phyloP scores from a whole-genome alignment of 2,888 invertebrate species.

The Euzophera pinguis region DNA sequence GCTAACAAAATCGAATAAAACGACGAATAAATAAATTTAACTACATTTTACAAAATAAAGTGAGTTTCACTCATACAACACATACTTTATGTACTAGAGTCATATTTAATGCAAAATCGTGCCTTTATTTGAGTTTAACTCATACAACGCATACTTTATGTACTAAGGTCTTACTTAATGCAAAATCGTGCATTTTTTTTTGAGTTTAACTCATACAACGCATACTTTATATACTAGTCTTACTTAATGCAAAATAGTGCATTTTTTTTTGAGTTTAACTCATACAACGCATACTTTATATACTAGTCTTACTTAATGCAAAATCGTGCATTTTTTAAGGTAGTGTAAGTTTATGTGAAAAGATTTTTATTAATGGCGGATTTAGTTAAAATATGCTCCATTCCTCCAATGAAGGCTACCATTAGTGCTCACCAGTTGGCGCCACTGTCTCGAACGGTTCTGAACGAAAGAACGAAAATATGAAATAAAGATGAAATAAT shows the following conservation, averaged over 20 bases:
- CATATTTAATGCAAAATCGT: not conserved
- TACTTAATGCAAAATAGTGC: not conserved
- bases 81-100: not conserved
- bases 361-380: too few relatives aligned
- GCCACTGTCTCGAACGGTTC: too few relatives aligned
- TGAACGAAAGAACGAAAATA: too few relatives aligned
- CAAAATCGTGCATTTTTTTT: not conserved
- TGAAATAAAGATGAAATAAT: too few relatives aligned
- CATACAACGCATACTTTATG: not conserved
- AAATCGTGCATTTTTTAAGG: not conserved
- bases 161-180: not conserved
- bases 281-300: not conserved
- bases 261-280: conserved; percentile 8
- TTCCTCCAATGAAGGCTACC: too few relatives aligned
- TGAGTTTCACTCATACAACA: conserved; percentile 9
- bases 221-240: not conserved
- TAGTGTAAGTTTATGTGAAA: too few relatives aligned
- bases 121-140: conserved; percentile 4
- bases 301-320: not conserved
- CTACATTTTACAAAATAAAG: not conserved
- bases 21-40: conserved; percentile 1
- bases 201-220: conserved; percentile 2
- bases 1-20: not conserved
- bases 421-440: too few relatives aligned
- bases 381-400: too few relatives aligned